Base-by-base conservation (phyloP, 2,113 vertebrate species). In the Spermophilus dauricus region DNA sequence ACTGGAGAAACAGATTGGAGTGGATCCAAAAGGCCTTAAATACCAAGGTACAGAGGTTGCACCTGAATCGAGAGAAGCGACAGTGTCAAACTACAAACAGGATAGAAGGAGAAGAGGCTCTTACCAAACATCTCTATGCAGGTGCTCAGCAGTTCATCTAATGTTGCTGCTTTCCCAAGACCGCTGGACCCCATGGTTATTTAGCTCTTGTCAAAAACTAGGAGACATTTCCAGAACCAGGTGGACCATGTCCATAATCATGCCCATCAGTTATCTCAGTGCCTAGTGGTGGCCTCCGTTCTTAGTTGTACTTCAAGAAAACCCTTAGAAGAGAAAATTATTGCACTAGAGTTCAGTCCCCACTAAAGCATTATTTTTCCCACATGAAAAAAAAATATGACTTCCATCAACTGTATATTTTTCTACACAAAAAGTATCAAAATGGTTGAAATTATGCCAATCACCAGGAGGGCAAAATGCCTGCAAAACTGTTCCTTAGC, bases 81-180 rank as follows among this genome's bases (percentile, higher is more conserved):
- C 5, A 65, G 8, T 22, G 45, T 24, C 14, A 39, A 72, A 12
- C 63, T 4, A 89, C 17, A 16, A 24, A 73, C 70, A 39, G 7
- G 63, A 65, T 9, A 65, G 93, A 80, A 70, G 16, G 67, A 95
- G 67, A 89, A 75, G 93, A 97, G 95, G 26, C 51, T 63, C 99
- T 16, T 99, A 99, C 99, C 99, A 97, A 99, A 99, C 92, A 99
- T 99, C 92, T 99, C 98, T 96, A 99, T 99, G 98, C 99, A 99
- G 83, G 99, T 98, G 3, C 99, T 99, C 97, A 99, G 97, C 94
- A 99, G 99, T 82, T 99, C 98, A 96, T 99, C 99, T 81, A 99
- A 97, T 12, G 99, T 99, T 30, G 99, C 99, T 88, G 99, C 99
- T 98, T 99, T 99, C 91, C 99, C 99, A 95, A 99, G 98, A 10